Evolutionary conservation across 2,888 invertebrate genomes (phyloP), one percentile per base, ranked within the genome.

Genomic region (Trissonchulus sp.): DNA sequence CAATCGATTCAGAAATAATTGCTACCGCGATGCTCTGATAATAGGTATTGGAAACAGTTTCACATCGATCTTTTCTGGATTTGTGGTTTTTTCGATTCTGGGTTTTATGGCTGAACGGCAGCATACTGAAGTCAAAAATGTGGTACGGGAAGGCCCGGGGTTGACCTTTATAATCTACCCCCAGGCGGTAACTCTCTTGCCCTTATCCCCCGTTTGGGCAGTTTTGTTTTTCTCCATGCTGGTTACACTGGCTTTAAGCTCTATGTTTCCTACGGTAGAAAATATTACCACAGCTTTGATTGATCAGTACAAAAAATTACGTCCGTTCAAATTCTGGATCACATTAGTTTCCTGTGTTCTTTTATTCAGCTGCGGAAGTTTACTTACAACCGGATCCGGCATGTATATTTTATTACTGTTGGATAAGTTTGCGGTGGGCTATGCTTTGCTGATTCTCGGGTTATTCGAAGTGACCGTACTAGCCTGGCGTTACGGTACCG

Each of bases 11-110:
- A 48, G 74, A 35, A 76, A 77, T 71, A 76, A 77, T 68, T n/a
- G 75, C 30, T 76, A 76, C 36, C 73, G 77, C 37, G 77, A 77
- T 68, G 76, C 77, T 15, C 18, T 77, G 31, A 75, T 77, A n/a
- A 76, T 77, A 35, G 72, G 68, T 18, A n/a, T 77, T 34, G 76
- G 76, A 30, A 77, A 77, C 72, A 76, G 76, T 34, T 23, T 74
- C 37, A 77, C 77, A 8, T 76, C 76, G 1, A 77, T 77, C 37
- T 76, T 76, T 73, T 74, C 74, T 37, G 77, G 77, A 1, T 77
- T 76, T 37, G 77, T 77, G n/a, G 76, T 77, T 63, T 77, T 77
- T 72, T 76, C 76, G 68, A 77, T 77, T 48, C 74, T 77, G 28
- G 77, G 77, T 1, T 75, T 76, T 68, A 77, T 77, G 77, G 77